phyloP scores from a whole-genome alignment of 37 sponge, comb jelly and placozoan genomes.

The Beroe forskalii region DNA sequence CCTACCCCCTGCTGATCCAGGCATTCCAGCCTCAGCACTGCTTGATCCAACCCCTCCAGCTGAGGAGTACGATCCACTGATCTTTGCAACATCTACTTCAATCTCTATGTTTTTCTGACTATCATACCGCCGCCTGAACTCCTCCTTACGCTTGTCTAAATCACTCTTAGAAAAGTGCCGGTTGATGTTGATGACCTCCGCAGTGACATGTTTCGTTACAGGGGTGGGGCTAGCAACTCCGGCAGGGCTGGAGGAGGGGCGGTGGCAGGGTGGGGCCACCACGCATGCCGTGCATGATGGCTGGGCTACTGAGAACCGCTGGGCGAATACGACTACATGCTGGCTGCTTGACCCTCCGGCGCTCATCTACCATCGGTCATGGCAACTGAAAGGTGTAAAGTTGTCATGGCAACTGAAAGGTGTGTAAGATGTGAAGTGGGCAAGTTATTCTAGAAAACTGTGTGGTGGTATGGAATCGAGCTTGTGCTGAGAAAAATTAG shows the following conservation, averaged over 20 bases:
- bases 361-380: background rate
- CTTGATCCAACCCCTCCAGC: background rate
- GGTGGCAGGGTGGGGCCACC: background rate
- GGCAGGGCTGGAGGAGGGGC: background rate
- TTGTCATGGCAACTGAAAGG: background rate
- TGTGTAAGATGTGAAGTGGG: no score
- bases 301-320: background rate
- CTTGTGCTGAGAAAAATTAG: no score
- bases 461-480: no score
- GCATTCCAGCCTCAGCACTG: background rate
- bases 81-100: slow-evolving; percentile 40
- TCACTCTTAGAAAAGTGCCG: background rate
- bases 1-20: background rate
- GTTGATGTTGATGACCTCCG: slow-evolving; percentile 21
- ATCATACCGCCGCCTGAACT: slow-evolving; percentile 24
- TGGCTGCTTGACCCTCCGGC: background rate
- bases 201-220: background rate
- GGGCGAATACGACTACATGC: slow-evolving; percentile 36
- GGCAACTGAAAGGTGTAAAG: background rate
- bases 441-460: no score
- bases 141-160: slow-evolving; percentile 8
- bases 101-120: background rate
- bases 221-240: background rate
- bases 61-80: background rate
- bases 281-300: background rate